Evolutionary conservation across 1,140 invertebrate species (phyloP).

Genomic region (Pinna nobilis): DNA sequence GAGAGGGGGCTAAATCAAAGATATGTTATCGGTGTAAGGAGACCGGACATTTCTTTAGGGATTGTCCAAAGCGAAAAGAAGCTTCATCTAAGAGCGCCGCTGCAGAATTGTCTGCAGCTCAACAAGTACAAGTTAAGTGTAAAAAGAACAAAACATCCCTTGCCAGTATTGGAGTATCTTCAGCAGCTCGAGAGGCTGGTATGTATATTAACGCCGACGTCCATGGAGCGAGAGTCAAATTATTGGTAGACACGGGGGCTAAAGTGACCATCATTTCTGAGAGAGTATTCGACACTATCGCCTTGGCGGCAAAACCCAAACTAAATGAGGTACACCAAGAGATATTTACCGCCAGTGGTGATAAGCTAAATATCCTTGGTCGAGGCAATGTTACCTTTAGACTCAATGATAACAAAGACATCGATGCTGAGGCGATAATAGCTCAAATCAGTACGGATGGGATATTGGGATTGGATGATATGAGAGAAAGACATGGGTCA

Average conservation of each 20-base stretch:
- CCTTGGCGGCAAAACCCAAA: background rate
- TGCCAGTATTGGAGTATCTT: too few relatives aligned
- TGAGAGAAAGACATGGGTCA: background rate
- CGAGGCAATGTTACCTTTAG: background rate
- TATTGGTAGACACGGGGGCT: constrained; percentile 20
- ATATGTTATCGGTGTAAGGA: too few relatives aligned
- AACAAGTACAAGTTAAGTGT: too few relatives aligned
- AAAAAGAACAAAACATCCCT: too few relatives aligned
- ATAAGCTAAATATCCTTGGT: background rate
- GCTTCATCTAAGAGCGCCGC: too few relatives aligned
- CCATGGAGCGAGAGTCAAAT: background rate
- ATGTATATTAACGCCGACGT: background rate
- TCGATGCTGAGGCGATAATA: background rate
- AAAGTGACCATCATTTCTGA: background rate
- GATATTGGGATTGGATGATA: constrained; percentile 1
- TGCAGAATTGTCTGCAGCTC: too few relatives aligned
- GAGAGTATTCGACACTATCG: background rate
- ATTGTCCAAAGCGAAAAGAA: too few relatives aligned
- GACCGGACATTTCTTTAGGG: too few relatives aligned
- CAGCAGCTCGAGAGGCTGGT: too few relatives aligned
- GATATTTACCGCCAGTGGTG: background rate
- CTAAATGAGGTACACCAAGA: background rate
- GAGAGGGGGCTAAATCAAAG: too few relatives aligned
- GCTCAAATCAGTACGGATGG: constrained; percentile 4
- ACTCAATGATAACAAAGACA: background rate